Conservation (phyloP, 2,888 invertebrate genomes). For the Eucera pruinosa region DNA sequence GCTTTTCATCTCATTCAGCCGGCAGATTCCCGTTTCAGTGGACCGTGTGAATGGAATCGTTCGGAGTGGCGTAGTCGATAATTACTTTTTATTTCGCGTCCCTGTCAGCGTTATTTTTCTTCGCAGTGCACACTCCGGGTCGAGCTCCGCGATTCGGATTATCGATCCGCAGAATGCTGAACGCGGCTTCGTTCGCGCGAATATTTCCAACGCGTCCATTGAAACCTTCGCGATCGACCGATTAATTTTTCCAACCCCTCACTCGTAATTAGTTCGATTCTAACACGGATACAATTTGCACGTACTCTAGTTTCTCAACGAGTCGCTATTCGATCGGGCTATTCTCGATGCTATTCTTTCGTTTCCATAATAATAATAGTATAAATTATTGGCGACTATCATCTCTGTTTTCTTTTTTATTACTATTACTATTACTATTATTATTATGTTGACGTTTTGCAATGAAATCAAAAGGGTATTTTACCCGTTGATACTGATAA, state of each 20-base stretch:
- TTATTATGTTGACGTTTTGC: too few species aligned
- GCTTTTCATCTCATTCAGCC: conserved; percentile 41
- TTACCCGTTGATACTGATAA: too few species aligned
- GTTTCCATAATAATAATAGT: too few species aligned
- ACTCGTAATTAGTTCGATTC: neutral
- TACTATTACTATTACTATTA: too few species aligned
- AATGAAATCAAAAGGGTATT: too few species aligned
- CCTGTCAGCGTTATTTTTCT: conserved; percentile 7
- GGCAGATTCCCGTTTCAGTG: conserved; percentile 33
- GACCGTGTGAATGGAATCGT: neutral
- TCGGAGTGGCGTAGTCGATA: conserved; percentile 18
- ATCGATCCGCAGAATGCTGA: conserved; percentile 1
- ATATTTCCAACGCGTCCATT: too few species aligned
- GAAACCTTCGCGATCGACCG: neutral
- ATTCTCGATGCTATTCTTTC: too few species aligned
- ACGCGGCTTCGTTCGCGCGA: neutral
- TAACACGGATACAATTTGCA: too few species aligned
- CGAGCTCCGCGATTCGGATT: conserved; percentile 3
- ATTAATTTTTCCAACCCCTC: conserved; percentile 5
- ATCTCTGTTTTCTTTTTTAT: too few species aligned
- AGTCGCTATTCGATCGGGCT: too few species aligned
- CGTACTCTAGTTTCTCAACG: too few species aligned
- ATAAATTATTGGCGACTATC: too few species aligned
- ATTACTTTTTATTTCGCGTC: conserved; percentile 30
- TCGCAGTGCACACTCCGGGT: neutral